phyloP scores from a whole-genome alignment of 2,113 vertebrate species.

The Cyanistes caeruleus region DNA sequence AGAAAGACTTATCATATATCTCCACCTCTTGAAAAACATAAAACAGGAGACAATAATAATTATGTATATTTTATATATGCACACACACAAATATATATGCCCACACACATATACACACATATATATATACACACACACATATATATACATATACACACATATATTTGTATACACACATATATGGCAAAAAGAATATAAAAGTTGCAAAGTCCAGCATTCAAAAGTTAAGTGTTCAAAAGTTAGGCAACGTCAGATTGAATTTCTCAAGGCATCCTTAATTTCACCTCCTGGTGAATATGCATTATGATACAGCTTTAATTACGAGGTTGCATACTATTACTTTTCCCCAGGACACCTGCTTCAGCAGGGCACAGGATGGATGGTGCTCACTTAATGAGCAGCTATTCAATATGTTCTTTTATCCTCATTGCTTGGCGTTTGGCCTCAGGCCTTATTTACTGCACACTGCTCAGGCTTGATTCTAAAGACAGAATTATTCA shows the following conservation, averaged over 20 bases:
- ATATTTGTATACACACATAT: neutral
- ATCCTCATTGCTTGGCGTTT: slow-evolving; percentile 56
- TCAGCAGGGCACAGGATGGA: slow-evolving; percentile 61
- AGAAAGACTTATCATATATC: neutral
- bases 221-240: slow-evolving; percentile 29
- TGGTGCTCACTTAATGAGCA: slow-evolving; percentile 63
- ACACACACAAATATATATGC: neutral
- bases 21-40: neutral
- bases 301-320: slow-evolving; percentile 66
- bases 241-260: slow-evolving; percentile 17
- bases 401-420: slow-evolving; percentile 68
- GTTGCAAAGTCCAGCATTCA: neutral
- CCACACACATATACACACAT: too few species aligned
- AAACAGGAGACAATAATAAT: neutral
- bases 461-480: slow-evolving; percentile 16
- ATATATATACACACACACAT: neutral
- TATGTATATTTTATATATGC: neutral
- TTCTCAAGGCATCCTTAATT: slow-evolving; percentile 52
- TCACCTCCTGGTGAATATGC: slow-evolving; percentile 58
- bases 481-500: slow-evolving; percentile 67
- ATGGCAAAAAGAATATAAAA: neutral
- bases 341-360: slow-evolving; percentile 70
- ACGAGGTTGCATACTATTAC: slow-evolving; percentile 61
- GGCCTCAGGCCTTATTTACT: slow-evolving; percentile 69
- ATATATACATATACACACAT: too few species aligned